These are phyloP conservation scores for Andrena bicolor DNA, from an alignment of 2,888 invertebrate species.

Conservation along the genomic window DNA sequence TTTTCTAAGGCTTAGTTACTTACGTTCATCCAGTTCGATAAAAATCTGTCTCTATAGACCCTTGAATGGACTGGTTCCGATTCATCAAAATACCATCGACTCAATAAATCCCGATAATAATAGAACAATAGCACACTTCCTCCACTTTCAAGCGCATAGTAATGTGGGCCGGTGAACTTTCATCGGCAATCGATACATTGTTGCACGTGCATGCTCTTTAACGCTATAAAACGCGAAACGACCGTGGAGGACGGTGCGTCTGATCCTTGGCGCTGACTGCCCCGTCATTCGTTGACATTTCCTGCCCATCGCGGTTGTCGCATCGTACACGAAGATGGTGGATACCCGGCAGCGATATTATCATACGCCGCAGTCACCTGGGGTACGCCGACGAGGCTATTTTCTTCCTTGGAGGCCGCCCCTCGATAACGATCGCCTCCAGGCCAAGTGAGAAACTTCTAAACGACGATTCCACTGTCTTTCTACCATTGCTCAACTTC, in stretches of 20 bases:
- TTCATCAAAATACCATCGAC: background rate
- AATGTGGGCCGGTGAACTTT: constrained; percentile 25
- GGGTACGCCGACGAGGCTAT: constrained; percentile 21
- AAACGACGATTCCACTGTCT: background rate
- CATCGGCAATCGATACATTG: constrained; percentile 6
- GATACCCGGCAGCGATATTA: constrained; percentile 59
- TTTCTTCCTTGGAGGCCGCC: constrained; percentile 22
- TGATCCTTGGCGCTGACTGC: constrained; percentile 57
- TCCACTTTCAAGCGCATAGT: background rate
- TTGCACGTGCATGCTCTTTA: background rate
- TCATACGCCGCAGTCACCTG: constrained; percentile 53
- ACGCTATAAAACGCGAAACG: constrained; percentile 15
- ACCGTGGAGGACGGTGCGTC: constrained; percentile 25
- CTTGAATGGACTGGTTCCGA: background rate
- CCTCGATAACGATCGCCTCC: constrained; percentile 23
- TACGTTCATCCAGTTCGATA: background rate
- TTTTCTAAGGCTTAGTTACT: background rate
- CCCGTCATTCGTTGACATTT: constrained; percentile 67
- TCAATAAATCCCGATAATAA: background rate
- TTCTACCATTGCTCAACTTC: constrained; percentile 14
- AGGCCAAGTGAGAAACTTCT: constrained; percentile 13
- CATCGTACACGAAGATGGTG: constrained; percentile 56
- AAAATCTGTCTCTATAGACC: background rate
- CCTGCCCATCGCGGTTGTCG: constrained; percentile 45
- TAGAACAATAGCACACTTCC: background rate